Evolutionary conservation across 2,797 vertebrate genomes (phyloP).

Genomic region (Sylvia borin): DNA sequence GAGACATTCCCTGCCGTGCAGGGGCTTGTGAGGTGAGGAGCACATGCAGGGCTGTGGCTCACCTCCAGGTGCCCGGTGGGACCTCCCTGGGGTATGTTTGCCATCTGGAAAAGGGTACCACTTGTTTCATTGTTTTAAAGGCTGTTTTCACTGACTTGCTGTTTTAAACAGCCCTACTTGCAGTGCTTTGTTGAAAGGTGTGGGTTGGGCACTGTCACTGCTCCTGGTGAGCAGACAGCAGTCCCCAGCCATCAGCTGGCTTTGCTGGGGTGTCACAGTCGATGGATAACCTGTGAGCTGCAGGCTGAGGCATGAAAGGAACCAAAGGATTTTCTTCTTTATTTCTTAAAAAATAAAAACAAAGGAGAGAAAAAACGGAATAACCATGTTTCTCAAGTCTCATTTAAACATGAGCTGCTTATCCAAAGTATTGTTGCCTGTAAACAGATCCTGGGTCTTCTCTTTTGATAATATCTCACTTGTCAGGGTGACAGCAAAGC

Average conservation of each 20-base stretch:
- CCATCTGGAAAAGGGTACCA: not conserved
- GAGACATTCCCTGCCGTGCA: accelerated
- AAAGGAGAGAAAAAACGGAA: not conserved
- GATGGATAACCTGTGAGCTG: not conserved
- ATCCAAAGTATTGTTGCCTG: not conserved
- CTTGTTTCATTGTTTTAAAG: not conserved
- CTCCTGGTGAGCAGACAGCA: not conserved
- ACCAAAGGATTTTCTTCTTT: not conserved
- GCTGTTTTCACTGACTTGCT: not conserved
- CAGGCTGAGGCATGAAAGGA: not conserved
- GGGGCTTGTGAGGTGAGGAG: not conserved
- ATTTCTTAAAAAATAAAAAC: not conserved
- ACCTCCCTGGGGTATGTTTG: not conserved
- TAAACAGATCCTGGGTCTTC: not conserved
- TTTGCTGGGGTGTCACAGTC: not conserved
- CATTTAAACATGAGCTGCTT: not conserved
- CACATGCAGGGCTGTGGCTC: accelerated
- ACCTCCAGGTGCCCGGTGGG: not conserved
- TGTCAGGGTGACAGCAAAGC: slow-evolving; percentile 31
- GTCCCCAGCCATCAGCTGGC: not conserved
- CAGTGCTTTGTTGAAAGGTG: not conserved
- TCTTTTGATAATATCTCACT: slow-evolving; percentile 27
- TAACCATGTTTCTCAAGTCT: not conserved
- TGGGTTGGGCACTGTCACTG: not conserved
- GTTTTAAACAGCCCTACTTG: not conserved